phyloP scores from a whole-genome alignment of 1,140 invertebrate species.

The Amphibalanus amphitrite region DNA sequence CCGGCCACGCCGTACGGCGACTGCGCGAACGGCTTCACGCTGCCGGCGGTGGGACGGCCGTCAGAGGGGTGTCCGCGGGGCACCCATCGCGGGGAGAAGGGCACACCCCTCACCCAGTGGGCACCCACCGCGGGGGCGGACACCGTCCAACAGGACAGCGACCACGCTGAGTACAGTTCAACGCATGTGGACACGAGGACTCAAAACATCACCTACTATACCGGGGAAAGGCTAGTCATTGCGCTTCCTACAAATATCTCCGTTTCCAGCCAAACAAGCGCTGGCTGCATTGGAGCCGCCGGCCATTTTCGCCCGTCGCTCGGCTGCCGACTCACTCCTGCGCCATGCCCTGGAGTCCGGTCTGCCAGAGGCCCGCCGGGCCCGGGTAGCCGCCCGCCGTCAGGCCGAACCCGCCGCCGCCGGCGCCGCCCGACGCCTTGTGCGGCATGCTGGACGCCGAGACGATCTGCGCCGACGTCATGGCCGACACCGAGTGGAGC shows the following conservation, averaged over 20 bases:
- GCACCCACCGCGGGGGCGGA: not conserved
- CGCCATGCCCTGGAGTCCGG: constrained; percentile 73
- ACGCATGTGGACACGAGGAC: too few relatives aligned
- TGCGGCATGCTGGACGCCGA: constrained; percentile 49
- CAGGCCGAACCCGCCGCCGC: constrained; percentile 42
- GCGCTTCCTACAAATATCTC: too few relatives aligned
- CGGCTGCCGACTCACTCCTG: constrained; percentile 58
- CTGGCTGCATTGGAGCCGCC: too few relatives aligned
- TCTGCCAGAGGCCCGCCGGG: constrained; percentile 61
- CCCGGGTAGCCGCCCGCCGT: constrained; percentile 9
- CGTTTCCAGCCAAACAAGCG: too few relatives aligned
- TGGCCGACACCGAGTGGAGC: constrained; percentile 86
- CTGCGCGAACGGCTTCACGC: too few relatives aligned
- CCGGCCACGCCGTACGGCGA: constrained; percentile 51
- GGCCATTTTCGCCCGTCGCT: too few relatives aligned
- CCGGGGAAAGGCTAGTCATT: too few relatives aligned
- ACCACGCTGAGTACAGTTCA: too few relatives aligned
- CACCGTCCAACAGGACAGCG: too few relatives aligned
- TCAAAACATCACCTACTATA: too few relatives aligned
- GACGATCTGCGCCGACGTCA: constrained; percentile 92
- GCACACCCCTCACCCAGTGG: not conserved
- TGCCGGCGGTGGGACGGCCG: constrained; percentile 13
- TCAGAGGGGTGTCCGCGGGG: too few relatives aligned
- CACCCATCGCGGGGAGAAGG: too few relatives aligned
- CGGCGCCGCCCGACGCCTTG: constrained; percentile 4